Conservation (phyloP, 2,797 vertebrate species). For the Hippopotamyrus pictus region DNA sequence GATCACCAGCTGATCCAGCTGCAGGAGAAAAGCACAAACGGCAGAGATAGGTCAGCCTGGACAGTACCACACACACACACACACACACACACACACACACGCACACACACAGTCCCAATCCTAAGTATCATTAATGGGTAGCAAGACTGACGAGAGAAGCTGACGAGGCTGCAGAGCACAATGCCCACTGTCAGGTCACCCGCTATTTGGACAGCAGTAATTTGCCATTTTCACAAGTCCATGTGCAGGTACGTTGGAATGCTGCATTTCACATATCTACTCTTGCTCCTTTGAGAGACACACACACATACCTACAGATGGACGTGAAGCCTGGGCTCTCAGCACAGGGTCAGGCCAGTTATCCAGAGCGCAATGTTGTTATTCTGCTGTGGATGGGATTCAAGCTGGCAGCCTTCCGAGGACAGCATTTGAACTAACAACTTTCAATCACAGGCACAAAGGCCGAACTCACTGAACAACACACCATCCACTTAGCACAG, state of each 20-base stretch:
- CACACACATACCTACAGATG: not conserved
- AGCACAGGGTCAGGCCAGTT: not conserved
- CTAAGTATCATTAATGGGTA: not conserved
- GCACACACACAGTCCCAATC: not conserved
- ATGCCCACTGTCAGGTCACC: not conserved
- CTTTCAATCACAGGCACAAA: not conserved
- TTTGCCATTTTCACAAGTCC: not conserved
- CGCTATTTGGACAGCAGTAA: not conserved
- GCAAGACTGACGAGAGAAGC: not conserved
- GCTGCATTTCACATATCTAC: not conserved
- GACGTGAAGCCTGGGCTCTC: not conserved
- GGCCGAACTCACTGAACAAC: not conserved
- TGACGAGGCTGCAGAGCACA: not conserved
- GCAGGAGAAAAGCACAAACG: not conserved
- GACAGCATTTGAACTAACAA: not conserved
- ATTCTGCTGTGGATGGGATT: not conserved
- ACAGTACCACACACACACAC: conserved; percentile 4
- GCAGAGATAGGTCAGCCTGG: too few relatives aligned
- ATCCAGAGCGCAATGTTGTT: not conserved
- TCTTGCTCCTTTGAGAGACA: not conserved
- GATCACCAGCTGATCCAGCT: conserved; percentile 96
- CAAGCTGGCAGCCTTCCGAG: not conserved
- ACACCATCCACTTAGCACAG: not conserved
- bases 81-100: not conserved
- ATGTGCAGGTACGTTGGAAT: not conserved